These are phyloP conservation scores for Popillia japonica DNA, from an alignment of 1,140 invertebrate genomes.

Conservation along the genomic window DNA sequence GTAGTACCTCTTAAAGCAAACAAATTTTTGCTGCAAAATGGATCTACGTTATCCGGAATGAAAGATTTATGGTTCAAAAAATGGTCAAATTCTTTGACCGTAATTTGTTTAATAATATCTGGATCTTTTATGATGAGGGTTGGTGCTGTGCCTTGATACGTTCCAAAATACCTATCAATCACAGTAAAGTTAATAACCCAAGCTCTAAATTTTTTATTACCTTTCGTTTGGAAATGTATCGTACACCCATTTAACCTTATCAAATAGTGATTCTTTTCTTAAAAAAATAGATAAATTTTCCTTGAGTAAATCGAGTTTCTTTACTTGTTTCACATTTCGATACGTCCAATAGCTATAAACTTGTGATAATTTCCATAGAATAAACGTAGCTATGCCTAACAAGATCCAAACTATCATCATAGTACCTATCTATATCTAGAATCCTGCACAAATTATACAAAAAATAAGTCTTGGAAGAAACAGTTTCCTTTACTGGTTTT, in stretches of 20 bases:
- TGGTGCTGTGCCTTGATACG: constrained; percentile 64
- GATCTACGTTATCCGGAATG: constrained; percentile 60
- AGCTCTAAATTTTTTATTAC: too few species aligned
- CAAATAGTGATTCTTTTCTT: background rate
- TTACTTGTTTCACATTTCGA: background rate
- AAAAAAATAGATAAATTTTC: background rate
- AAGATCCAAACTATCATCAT: background rate
- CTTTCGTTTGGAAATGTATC: background rate
- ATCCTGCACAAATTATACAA: too few species aligned
- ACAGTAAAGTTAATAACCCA: background rate
- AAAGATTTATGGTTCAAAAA: constrained; percentile 58
- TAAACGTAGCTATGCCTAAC: background rate
- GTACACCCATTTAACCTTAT: background rate
- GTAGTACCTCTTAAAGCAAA: constrained; percentile 44
- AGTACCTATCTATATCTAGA: too few species aligned
- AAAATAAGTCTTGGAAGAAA: too few species aligned
- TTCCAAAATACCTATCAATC: constrained; percentile 59
- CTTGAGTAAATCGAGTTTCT: background rate
- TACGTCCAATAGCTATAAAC: background rate
- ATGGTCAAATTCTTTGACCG: constrained; percentile 60
- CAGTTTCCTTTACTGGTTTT: too few species aligned
- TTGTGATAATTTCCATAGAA: background rate
- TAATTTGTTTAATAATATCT: constrained; percentile 60
- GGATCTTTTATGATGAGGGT: constrained; percentile 66
- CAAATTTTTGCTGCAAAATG: constrained; percentile 63